phyloP scores from a whole-genome alignment of 1,140 invertebrate genomes.

The Rhyacophila brunnea region DNA sequence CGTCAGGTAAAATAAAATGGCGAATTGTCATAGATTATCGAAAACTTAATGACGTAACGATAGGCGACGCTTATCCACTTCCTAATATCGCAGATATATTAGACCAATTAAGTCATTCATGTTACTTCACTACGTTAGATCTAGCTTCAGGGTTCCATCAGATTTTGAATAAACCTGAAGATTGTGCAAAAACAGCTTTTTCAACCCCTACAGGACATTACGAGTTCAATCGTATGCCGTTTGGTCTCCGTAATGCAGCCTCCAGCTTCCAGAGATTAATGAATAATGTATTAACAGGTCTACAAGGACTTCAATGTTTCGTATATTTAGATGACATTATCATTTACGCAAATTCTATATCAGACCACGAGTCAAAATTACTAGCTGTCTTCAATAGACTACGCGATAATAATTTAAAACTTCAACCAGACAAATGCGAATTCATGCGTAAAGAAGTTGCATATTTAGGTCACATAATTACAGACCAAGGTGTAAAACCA shows the following conservation, averaged over 20 bases:
- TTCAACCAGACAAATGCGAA: too few species aligned
- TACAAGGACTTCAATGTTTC: constrained; percentile 27
- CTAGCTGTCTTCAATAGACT: constrained; percentile 43
- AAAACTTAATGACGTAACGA: too few species aligned
- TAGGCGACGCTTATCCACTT: too few species aligned
- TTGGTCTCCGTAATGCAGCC: constrained; percentile 41
- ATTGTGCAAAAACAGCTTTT: constrained; percentile 46
- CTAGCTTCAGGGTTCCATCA: constrained; percentile 42
- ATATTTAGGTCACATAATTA: too few species aligned
- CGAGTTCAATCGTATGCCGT: constrained; percentile 38
- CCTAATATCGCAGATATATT: constrained; percentile 46
- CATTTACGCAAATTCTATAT: constrained; percentile 23
- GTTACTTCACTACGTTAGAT: constrained; percentile 40
- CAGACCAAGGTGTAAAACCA: constrained; percentile 8
- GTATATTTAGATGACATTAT: constrained; percentile 52
- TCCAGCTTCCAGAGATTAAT: constrained; percentile 42
- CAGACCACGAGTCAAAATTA: constrained; percentile 45
- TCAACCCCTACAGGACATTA: constrained; percentile 34
- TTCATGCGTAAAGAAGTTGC: constrained; percentile 44
- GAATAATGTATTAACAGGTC: too few species aligned
- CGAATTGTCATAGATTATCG: too few species aligned
- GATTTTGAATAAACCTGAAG: constrained; percentile 36
- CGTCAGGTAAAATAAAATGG: constrained; percentile 43
- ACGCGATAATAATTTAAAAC: too few species aligned
- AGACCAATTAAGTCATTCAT: constrained; percentile 38